phyloP scores from a whole-genome alignment of 2,888 invertebrate species.

The Hirtodrosophila trivittata region DNA sequence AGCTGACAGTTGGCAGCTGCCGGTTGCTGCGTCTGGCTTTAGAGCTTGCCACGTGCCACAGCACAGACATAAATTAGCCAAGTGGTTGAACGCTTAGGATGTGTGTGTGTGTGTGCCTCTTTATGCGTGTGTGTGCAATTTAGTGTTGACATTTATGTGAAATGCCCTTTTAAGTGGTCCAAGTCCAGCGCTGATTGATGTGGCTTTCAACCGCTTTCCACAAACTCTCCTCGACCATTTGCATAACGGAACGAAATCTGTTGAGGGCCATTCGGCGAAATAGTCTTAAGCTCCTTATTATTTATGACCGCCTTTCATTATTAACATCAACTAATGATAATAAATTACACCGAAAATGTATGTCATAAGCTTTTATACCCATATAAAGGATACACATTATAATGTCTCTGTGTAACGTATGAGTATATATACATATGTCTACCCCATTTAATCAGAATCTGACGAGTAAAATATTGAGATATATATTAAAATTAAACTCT shows the following conservation, averaged over 20 bases:
- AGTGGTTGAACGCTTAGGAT: conserved; percentile 17
- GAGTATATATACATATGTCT: no score
- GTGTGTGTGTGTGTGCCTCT: no score
- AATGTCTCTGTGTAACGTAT: background rate
- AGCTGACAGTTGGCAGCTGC: conserved; percentile 62
- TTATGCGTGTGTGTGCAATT: conserved; percentile 47
- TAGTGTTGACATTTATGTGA: conserved; percentile 74
- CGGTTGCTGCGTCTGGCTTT: conserved; percentile 7
- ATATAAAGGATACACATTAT: background rate
- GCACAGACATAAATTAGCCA: conserved; percentile 55
- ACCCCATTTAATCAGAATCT: no score
- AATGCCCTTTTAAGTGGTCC: conserved; percentile 59
- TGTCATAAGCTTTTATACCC: background rate
- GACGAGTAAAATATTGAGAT: no score
- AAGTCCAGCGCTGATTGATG: conserved; percentile 64
- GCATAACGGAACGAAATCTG: conserved; percentile 36
- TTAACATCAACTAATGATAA: background rate
- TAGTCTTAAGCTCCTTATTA: conserved; percentile 14
- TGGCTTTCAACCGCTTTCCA: conserved; percentile 23
- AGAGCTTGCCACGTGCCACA: conserved; percentile 35
- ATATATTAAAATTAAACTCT: no score
- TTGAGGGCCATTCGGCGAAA: conserved; percentile 18
- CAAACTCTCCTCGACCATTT: conserved; percentile 30
- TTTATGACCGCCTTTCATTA: conserved; percentile 5
- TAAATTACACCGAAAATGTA: no score